Evolutionary conservation across 1,140 invertebrate genomes (phyloP).

Genomic region (Drosophila neocordata): DNA sequence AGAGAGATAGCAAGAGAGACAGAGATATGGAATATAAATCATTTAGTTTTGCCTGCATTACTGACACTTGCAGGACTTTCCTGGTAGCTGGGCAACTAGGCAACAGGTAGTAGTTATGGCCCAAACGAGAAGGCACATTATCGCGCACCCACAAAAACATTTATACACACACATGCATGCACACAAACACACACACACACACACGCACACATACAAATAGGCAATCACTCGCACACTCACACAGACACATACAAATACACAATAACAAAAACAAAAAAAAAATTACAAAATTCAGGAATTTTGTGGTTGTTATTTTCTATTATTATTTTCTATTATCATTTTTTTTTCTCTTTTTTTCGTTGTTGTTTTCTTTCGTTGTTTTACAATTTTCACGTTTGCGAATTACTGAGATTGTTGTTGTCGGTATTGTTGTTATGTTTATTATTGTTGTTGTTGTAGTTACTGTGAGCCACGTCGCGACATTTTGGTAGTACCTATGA

Average conservation of each 20-base stretch:
- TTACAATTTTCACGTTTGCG: slow-evolving; percentile 26
- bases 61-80: slow-evolving; percentile 1
- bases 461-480: slow-evolving; percentile 30
- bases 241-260: slow-evolving; percentile 6
- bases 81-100: background rate
- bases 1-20: slow-evolving; percentile 8
- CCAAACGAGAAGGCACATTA: background rate
- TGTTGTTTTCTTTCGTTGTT: slow-evolving; percentile 25
- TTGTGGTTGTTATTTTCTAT: slow-evolving; percentile 15
- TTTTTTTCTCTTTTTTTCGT: slow-evolving; percentile 3
- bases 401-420: slow-evolving; percentile 12
- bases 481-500: slow-evolving; percentile 60
- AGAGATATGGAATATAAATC: background rate
- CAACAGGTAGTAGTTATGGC: slow-evolving; percentile 9
- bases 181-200: background rate
- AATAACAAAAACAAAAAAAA: slow-evolving; percentile 17
- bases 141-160: background rate
- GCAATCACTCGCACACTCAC: background rate
- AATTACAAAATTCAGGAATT: slow-evolving; percentile 27
- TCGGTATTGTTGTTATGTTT: slow-evolving; percentile 23
- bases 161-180: background rate
- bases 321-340: slow-evolving; percentile 26
- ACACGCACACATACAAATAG: background rate
- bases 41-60: background rate
- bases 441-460: slow-evolving; percentile 19